phyloP scores from a whole-genome alignment of 2,113 vertebrate species.

The Galbula dea region DNA sequence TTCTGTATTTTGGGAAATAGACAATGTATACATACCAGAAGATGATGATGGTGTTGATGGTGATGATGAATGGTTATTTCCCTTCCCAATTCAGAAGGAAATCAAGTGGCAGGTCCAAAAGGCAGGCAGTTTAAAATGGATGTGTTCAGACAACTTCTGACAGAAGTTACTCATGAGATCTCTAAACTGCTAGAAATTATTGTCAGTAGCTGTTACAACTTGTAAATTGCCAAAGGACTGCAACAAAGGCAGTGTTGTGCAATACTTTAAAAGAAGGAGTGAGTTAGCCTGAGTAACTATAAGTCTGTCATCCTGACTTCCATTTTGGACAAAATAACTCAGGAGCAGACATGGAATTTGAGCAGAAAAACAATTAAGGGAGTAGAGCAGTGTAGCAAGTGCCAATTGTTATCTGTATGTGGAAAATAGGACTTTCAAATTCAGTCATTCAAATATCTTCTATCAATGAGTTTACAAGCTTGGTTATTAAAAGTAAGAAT shows the following conservation, averaged over 20 bases:
- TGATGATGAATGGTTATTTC: constrained; percentile 30
- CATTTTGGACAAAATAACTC: background rate
- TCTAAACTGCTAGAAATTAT: background rate
- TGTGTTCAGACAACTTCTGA: background rate
- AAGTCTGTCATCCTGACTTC: background rate
- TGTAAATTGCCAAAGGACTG: background rate
- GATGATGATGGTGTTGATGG: background rate
- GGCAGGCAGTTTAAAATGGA: background rate
- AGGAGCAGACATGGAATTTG: background rate
- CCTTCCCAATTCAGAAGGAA: constrained; percentile 38
- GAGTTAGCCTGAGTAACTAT: background rate
- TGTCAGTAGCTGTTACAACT: background rate
- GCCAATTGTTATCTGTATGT: background rate
- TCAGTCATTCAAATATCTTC: background rate
- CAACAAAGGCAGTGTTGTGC: background rate
- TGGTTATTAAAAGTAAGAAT: background rate
- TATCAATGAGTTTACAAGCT: background rate
- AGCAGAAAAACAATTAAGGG: background rate
- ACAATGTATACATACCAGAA: constrained; percentile 37
- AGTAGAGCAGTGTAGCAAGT: background rate
- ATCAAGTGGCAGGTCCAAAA: constrained; percentile 27
- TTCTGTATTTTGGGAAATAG: background rate
- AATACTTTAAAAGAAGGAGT: background rate
- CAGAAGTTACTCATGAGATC: background rate
- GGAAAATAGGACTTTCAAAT: background rate